These are phyloP conservation scores for Archips crataeganus DNA, from an alignment of 2,888 invertebrate species.

Conservation along the genomic window DNA sequence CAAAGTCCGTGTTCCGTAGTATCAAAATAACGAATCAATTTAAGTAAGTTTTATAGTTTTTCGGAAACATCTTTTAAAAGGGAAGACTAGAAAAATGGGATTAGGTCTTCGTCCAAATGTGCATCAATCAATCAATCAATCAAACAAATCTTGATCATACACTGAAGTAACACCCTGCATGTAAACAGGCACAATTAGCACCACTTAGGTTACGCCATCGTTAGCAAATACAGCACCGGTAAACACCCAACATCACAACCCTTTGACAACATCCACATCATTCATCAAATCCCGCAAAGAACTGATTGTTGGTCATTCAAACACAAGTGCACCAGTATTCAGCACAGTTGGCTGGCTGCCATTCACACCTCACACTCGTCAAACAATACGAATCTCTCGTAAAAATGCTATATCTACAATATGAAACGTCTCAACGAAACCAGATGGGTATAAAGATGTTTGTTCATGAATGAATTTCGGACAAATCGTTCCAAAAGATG, in stretches of 20 bases:
- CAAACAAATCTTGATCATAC: no score
- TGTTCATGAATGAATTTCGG: not conserved
- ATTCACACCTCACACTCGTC: constrained; percentile 29
- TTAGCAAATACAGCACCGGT: not conserved
- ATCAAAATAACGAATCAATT: no score
- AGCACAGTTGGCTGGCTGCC: constrained; percentile 25
- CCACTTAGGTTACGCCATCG: not conserved
- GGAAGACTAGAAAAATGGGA: no score
- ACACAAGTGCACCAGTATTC: constrained; percentile 12
- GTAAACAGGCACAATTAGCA: not conserved
- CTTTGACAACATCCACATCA: not conserved
- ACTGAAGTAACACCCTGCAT: not conserved
- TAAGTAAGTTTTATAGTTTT: no score
- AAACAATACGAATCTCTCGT: constrained; percentile 30
- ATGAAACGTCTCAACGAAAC: not conserved
- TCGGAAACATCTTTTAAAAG: no score
- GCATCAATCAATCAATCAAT: no score
- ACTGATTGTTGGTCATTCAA: not conserved
- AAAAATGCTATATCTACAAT: constrained; percentile 6
- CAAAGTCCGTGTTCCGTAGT: not conserved
- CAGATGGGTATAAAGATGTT: not conserved
- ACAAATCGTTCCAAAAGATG: not conserved
- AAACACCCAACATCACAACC: not conserved
- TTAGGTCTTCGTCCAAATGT: no score
- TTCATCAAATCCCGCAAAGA: not conserved